Evolutionary conservation across 2,888 invertebrate species (phyloP).

Genomic region (Mactromeris polynyma): DNA sequence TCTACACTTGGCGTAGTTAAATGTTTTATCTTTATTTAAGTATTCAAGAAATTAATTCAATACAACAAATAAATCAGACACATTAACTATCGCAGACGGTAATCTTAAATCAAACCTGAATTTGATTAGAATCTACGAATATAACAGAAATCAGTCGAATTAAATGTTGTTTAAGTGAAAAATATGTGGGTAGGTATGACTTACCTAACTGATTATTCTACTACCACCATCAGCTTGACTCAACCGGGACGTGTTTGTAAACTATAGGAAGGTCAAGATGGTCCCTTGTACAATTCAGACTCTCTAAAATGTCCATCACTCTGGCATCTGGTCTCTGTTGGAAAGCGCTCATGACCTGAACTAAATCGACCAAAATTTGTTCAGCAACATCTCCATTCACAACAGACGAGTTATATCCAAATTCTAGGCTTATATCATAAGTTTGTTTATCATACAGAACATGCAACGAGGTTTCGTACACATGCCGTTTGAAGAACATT

Average conservation of each 20-base stretch:
- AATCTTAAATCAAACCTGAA: no score
- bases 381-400: neutral
- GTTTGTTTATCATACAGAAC: slow-evolving; percentile 31
- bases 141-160: no score
- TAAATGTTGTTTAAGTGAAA: no score
- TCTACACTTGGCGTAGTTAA: no score
- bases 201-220: no score
- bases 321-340: neutral
- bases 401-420: slow-evolving; percentile 27
- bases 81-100: no score
- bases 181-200: no score
- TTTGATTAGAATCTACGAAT: no score
- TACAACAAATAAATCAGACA: no score
- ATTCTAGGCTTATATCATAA: neutral
- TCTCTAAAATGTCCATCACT: neutral
- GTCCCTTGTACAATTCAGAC: neutral
- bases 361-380: neutral
- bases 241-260: neutral
- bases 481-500: slow-evolving; percentile 37
- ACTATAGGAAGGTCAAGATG: neutral
- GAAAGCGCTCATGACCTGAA: neutral
- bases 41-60: no score
- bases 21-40: no score
- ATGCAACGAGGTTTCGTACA: slow-evolving; percentile 42
- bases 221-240: no score